A percentile compares a stretch with the other conserved stretches of the same genome.
Evolutionary conservation across 2,888 invertebrate genomes (phyloP).

Genomic region (Spicauda simplicius): DNA sequence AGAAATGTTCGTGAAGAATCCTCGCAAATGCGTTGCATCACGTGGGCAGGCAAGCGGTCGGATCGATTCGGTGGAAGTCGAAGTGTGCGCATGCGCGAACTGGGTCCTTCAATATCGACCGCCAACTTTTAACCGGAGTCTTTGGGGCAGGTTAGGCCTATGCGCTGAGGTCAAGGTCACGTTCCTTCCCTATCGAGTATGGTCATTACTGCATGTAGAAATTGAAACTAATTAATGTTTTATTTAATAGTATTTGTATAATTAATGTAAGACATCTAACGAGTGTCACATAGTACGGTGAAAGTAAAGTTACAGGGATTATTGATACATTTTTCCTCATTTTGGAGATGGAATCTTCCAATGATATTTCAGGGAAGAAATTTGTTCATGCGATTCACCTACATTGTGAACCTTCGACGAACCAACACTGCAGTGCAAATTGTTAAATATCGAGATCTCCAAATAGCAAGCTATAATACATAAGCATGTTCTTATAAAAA

Average conservation of each 20-base stretch:
- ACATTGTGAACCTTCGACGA: too few species aligned
- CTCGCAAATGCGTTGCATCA: slow-evolving; percentile 82
- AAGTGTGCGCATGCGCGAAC: slow-evolving; percentile 74
- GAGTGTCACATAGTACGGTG: not conserved
- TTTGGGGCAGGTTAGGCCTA: slow-evolving; percentile 86
- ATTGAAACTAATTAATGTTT: not conserved
- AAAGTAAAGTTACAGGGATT: not conserved
- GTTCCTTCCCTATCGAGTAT: slow-evolving; percentile 60
- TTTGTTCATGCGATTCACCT: too few species aligned
- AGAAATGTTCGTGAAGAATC: slow-evolving; percentile 70
- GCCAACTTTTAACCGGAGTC: slow-evolving; percentile 73
- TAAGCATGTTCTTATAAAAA: too few species aligned
- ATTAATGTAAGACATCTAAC: not conserved
- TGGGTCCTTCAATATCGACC: slow-evolving; percentile 76
- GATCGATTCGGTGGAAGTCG: slow-evolving; percentile 72
- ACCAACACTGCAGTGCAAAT: too few species aligned
- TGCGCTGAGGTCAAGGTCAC: slow-evolving; percentile 83
- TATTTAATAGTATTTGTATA: not conserved
- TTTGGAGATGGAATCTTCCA: too few species aligned
- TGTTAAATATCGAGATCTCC: too few species aligned
- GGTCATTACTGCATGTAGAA: not conserved
- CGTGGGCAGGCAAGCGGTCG: slow-evolving; percentile 80
- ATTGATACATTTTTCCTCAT: too few species aligned
- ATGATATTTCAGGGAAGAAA: too few species aligned
- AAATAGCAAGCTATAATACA: too few species aligned